Base-by-base conservation (phyloP, 2,113 vertebrate genomes). In the Phrynocephalus versicolor region DNA sequence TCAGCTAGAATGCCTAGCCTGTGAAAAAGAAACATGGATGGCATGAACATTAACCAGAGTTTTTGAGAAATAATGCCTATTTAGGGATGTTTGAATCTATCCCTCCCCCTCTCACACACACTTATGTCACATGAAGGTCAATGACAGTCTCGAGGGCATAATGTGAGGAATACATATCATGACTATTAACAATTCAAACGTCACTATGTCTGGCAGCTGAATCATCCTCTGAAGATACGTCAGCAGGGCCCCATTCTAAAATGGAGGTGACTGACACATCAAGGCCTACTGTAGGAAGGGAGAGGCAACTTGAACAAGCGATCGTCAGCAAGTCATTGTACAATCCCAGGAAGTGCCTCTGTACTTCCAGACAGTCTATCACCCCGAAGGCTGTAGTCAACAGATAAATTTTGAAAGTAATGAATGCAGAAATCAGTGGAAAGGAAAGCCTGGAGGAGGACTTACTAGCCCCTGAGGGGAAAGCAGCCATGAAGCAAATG, bases 241-340 rank as follows among this genome's bases (percentile, higher is more conserved):
- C 89, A 91, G 88, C 78, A 86, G 91, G 89, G 81, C 45, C 57
- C 78, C 27, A 0, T 25, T 1, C 55, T 87, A 73, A 72, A 92
- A 65, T 77, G 82, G 41, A 86, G 58, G 62, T 82, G 88, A 88
- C 77, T 67, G 83, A 82, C 89, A 23, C 27, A 84, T 90, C 51
- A 1, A 74, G 84, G 65, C 15, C 75, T 30, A 2, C 37, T 33
- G 45, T n/a, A n/a, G n/a, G n/a, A n/a, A n/a, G 60, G 84, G 72
- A 84, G 57, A 87, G 79, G 67, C 25, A 0, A 14, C 19, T 13
- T 0, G 0, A 60, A n/a, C 0, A 0, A 60, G 33, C 0, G 1
- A 18, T 39, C 62, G 86, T 88, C 65, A n/a, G 0, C 15, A 30
- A 37, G 27, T 18, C 23, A 78, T 87, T 79, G 83, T 87, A 71